Evolutionary conservation across 2,888 invertebrate genomes (phyloP), one percentile per base, ranked within the genome.

Genomic region (Hemicrepidius hirtus): DNA sequence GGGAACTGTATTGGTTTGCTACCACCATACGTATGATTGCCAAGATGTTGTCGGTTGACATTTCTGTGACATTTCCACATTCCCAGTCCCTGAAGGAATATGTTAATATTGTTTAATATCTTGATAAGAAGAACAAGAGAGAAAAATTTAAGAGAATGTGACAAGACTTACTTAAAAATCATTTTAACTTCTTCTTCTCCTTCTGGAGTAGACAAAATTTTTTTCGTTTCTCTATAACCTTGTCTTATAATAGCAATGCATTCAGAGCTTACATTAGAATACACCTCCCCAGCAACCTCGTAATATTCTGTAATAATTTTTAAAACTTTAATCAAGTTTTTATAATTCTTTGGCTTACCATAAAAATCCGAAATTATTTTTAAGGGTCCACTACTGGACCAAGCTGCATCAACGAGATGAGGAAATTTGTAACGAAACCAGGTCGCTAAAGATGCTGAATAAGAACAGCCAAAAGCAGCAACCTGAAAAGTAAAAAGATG

Each of bases 391-490:
- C 91, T 90, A 80, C 91, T 90, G 0, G 91, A 89, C 80, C 90
- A 86, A 0, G 87, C 90, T 0, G 88, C 90, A 73, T 88, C 82
- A n/a, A 91, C 86, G 0, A 91, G 83, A 79, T 91, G 90, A 0
- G 91, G 91, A 81, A 91, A 91, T 9, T 87, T 88, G 1, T 88
- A 82, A 57, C 89, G 81, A 82, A 89, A 87, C 91, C 91, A 91
- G 0, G 89, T 88, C 0, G 90, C 91, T 87, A 91, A 87, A 70
- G 86, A 88, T 62, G 90, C 91, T 0, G 90, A 88, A 81, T 91
- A 91, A 0, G 90, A 90, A 37, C 90, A 90, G 0, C 91, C 91
- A 28, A 90, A 88, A 10, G 91, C 86, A 0, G 88, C 78, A 24
- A 80, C 79, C 78, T 79, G 41, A 50, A 20, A 16, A 20, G 1